Conservation (phyloP, 2,888 invertebrate species). For the Tachina grossa region DNA sequence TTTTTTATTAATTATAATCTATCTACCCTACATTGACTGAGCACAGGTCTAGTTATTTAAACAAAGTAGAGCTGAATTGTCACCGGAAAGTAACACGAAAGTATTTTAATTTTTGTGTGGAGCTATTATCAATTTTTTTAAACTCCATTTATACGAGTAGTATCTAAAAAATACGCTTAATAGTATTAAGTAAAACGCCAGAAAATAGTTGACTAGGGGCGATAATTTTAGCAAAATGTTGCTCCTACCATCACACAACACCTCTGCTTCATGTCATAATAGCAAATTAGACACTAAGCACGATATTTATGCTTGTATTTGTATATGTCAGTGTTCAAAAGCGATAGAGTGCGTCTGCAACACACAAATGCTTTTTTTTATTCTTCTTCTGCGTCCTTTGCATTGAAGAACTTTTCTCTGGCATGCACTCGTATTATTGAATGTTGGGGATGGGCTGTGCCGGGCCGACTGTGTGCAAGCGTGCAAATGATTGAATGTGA, state of each 20-base stretch:
- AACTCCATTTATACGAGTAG: too few relatives aligned
- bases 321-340: slow-evolving; percentile 67
- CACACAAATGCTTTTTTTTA: slow-evolving; percentile 21
- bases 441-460: slow-evolving; percentile 2
- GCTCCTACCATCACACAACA: neutral
- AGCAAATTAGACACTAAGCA: slow-evolving; percentile 64
- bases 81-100: too few relatives aligned
- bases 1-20: neutral
- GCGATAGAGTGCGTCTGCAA: slow-evolving; percentile 59
- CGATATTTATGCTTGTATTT: slow-evolving; percentile 66
- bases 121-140: too few relatives aligned
- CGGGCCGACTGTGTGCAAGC: neutral
- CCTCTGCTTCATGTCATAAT: slow-evolving; percentile 26
- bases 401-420: slow-evolving; percentile 18
- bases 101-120: too few relatives aligned
- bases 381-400: slow-evolving; percentile 9
- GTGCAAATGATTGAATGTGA: neutral
- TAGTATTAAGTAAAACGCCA: too few relatives aligned
- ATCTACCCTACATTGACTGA: too few relatives aligned
- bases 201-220: too few relatives aligned
- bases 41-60: too few relatives aligned
- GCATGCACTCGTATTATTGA: slow-evolving; percentile 13
- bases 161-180: too few relatives aligned
- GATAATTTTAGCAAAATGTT: neutral
- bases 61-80: too few relatives aligned